phyloP scores from a whole-genome alignment of 1,140 invertebrate species.

The Helicoverpa armigera region DNA sequence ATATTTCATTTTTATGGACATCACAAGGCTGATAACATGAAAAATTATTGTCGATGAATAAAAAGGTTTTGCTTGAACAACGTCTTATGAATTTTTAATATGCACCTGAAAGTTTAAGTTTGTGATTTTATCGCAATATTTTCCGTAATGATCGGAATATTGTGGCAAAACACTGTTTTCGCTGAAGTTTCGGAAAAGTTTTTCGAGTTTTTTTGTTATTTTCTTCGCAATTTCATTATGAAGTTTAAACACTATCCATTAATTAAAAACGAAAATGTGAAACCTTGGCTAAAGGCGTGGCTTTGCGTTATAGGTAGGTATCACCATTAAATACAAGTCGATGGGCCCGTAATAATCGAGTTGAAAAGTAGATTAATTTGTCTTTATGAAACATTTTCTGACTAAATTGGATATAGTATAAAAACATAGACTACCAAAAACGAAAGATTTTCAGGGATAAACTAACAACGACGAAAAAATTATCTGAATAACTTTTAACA shows the following conservation, averaged over 20 bases:
- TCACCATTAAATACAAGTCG: too few species aligned
- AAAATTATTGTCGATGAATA: constrained; percentile 18
- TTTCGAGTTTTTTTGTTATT: neutral
- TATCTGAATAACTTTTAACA: too few species aligned
- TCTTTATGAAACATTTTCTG: too few species aligned
- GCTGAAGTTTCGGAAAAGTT: neutral
- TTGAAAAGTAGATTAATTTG: too few species aligned
- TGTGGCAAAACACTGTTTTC: neutral
- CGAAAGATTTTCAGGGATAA: too few species aligned
- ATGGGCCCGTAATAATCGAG: too few species aligned
- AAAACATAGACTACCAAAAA: too few species aligned
- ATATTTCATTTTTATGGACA: constrained; percentile 25
- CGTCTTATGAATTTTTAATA: constrained; percentile 16
- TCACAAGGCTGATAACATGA: constrained; percentile 8
- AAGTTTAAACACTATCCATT: neutral
- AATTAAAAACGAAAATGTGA: neutral
- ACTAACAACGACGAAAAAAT: too few species aligned
- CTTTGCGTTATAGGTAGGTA: too few species aligned
- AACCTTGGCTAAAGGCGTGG: too few species aligned
- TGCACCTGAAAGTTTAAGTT: constrained; percentile 6
- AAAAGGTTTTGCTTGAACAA: constrained; percentile 18
- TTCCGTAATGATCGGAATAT: neutral
- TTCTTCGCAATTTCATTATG: neutral
- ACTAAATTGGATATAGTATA: too few species aligned
- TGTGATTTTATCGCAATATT: neutral